Evolutionary conservation across 2,888 invertebrate species (phyloP).

Genomic region (Synergus gifuensis): DNA sequence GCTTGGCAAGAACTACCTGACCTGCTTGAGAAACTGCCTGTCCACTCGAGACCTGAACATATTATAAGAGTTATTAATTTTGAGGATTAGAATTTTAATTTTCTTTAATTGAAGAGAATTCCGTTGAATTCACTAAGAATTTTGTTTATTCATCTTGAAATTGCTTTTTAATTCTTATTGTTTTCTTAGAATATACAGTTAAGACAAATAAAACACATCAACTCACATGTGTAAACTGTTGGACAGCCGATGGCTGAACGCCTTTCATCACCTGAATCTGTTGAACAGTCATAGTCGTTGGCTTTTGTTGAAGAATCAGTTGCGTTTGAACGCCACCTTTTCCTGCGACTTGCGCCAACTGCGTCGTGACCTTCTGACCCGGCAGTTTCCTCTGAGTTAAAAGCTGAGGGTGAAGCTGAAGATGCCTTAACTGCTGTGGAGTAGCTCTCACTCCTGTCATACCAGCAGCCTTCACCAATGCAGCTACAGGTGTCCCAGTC

Average conservation of each 20-base stretch:
- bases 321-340: slow-evolving; percentile 82
- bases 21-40: slow-evolving; percentile 79
- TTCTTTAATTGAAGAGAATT: background rate
- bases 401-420: slow-evolving; percentile 82
- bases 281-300: slow-evolving; percentile 85
- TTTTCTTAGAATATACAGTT: background rate
- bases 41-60: slow-evolving; percentile 73
- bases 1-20: slow-evolving; percentile 82
- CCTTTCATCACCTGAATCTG: slow-evolving; percentile 87
- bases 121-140: too few species aligned
- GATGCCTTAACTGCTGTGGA: slow-evolving; percentile 83
- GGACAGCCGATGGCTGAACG: slow-evolving; percentile 77
- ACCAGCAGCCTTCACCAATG: slow-evolving; percentile 82
- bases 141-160: too few species aligned
- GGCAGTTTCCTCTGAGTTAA: slow-evolving; percentile 81
- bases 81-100: background rate
- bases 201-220: background rate
- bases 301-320: slow-evolving; percentile 85
- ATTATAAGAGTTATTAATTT: background rate
- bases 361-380: slow-evolving; percentile 82
- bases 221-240: slow-evolving; percentile 76
- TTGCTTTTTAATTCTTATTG: too few species aligned
- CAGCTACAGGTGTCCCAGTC: slow-evolving; percentile 80
- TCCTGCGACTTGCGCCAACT: slow-evolving; percentile 79
- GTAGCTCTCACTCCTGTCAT: slow-evolving; percentile 80